phyloP scores from a whole-genome alignment of 2,888 invertebrate species.

The Sphaeridia pumilis region DNA sequence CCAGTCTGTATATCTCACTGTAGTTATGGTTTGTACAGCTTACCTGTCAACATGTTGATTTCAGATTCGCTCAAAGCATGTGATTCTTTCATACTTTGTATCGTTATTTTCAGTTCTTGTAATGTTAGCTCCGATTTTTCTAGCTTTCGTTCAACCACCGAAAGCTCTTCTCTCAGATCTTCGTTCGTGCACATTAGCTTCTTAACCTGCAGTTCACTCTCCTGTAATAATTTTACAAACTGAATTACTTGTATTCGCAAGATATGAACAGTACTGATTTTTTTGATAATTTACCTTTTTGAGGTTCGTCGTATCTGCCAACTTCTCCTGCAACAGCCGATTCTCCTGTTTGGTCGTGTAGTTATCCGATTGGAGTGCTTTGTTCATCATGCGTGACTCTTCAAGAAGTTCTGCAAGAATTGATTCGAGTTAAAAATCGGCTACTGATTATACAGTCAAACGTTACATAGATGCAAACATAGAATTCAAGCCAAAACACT shows the following conservation, averaged over 20 bases:
- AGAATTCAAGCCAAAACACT: neutral
- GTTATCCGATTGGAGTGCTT: slow-evolving; percentile 27
- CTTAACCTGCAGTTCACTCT: slow-evolving; percentile 18
- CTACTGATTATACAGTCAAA: neutral
- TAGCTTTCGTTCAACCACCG: slow-evolving; percentile 17
- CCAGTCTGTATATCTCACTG: neutral
- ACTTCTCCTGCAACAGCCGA: slow-evolving; percentile 25
- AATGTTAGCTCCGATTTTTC: slow-evolving; percentile 12
- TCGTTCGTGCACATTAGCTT: slow-evolving; percentile 15
- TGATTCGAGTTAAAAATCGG: neutral
- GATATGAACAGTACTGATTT: neutral
- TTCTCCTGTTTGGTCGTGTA: slow-evolving; percentile 21
- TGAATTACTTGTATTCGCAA: neutral
- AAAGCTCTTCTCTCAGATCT: slow-evolving; percentile 19
- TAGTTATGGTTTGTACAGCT: neutral
- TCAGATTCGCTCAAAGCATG: slow-evolving; percentile 15
- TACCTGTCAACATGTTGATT: slow-evolving; percentile 21
- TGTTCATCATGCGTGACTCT: slow-evolving; percentile 30
- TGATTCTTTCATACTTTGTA: slow-evolving; percentile 14
- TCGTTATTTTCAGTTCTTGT: slow-evolving; percentile 13
- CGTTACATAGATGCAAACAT: neutral
- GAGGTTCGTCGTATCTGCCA: slow-evolving; percentile 24
- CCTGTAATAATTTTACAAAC: slow-evolving; percentile 12
- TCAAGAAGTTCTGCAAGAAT: slow-evolving; percentile 29
- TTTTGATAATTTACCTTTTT: slow-evolving; percentile 20